Evolutionary conservation across 1,140 invertebrate genomes (phyloP), one percentile per base, ranked within the genome.

Genomic region (Heliconius himera): DNA sequence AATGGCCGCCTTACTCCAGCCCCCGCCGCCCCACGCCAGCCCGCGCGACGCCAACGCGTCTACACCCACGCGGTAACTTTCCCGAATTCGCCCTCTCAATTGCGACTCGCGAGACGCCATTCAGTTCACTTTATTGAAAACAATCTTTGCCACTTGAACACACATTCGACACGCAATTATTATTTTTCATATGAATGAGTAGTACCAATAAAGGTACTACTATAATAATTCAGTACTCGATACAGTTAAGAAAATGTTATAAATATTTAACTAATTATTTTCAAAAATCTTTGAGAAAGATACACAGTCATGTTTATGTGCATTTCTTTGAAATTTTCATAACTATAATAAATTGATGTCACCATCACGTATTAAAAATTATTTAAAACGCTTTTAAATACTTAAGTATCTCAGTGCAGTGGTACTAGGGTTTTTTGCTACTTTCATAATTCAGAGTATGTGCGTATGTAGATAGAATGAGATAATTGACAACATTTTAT

Each of bases 1-100:
- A 93, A 93, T 93, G 90, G 91, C 88, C 90, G 88, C 92, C 92
- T 88, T 87, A 86, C 89, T 86, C 83, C 73, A 81, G 60, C 80
- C 66, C 80, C 46, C 81, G 26, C 80, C 51, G 76, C 51, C 76
- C 74, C 84, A 79, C 77, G 82, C 80, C 51, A 78, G 60, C 76
- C 74, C 84, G 80, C 77, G 81, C 82, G 87, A 82, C 90, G 86
- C 88, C 89, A 87, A 88, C 88, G 88, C 88, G 86, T 88, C 87
- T 90, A 82, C 85, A 84, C 89, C 91, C 88, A 92, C 91, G 91
- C 88, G 84, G 89, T 66, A 83, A 87, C 87, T 90, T 89, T 88
- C 88, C 85, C 85, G 89, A 88, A 66, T 88, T 90, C 84, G 84
- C 87, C 87, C 86, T 90, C 86, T 88, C 90, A 87, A 86, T 86